phyloP scores from a whole-genome alignment of 2,113 vertebrate genomes.

The Psephotus haematonotus region DNA sequence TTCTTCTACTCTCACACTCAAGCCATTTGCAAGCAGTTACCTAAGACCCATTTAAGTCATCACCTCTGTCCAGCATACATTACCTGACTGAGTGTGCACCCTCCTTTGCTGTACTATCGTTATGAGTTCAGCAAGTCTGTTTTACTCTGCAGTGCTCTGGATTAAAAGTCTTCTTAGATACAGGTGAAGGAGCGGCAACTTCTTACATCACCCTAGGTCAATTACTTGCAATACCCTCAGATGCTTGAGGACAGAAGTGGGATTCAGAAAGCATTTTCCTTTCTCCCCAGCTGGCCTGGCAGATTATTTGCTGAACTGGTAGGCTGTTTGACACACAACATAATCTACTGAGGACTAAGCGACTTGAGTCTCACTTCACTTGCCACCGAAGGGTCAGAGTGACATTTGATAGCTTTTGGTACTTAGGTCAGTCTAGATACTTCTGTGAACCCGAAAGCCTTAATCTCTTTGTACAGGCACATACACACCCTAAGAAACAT shows the following conservation, averaged over 20 bases:
- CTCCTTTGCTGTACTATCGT: not conserved
- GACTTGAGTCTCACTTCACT: not conserved
- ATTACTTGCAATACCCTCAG: not conserved
- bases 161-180: not conserved
- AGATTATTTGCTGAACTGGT: not conserved
- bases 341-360: not conserved
- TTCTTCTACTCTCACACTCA: not conserved
- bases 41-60: not conserved
- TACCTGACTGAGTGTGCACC: not conserved
- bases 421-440: not conserved
- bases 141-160: not conserved
- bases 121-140: not conserved
- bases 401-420: not conserved
- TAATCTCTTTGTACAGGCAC: slow-evolving; percentile 3
- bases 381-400: not conserved
- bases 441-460: not conserved
- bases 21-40: not conserved
- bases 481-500: not conserved
- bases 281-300: not conserved
- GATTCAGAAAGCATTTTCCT: not conserved
- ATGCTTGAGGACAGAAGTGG: not conserved
- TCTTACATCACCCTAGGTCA: not conserved
- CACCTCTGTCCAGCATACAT: accelerated
- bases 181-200: not conserved
- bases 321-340: not conserved